Percentiles rank a stretch among this genome's conserved stretches.
Evolutionary conservation across 2,797 vertebrate genomes (phyloP).

Genomic region (Sebastes oblongus): DNA sequence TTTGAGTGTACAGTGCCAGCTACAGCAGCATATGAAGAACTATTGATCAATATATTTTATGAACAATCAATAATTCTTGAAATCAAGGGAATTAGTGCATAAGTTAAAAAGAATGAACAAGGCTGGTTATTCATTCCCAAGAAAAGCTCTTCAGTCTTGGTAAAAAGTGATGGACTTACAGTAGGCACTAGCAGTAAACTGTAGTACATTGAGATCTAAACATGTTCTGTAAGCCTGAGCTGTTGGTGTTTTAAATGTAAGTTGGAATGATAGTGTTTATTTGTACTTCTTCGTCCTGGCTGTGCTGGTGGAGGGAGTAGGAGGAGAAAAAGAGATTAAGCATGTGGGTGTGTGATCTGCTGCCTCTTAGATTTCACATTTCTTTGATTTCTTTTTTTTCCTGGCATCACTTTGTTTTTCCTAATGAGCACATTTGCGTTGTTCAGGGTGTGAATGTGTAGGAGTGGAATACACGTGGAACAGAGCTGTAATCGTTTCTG

Average conservation of each 20-base stretch:
- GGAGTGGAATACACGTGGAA: background rate
- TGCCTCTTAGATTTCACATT: conserved; percentile 18
- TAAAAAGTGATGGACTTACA: background rate
- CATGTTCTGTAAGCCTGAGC: background rate
- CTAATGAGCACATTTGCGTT: conserved; percentile 17
- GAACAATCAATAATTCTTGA: background rate
- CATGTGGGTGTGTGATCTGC: conserved; percentile 29
- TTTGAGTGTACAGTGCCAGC: background rate
- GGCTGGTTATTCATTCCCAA: background rate
- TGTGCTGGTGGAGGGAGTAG: conserved; percentile 8
- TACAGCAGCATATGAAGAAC: background rate
- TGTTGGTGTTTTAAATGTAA: background rate
- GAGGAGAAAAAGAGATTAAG: conserved; percentile 23
- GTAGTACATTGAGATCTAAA: background rate
- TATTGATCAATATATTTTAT: background rate
- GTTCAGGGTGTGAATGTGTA: conserved; percentile 7
- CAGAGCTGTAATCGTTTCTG: background rate
- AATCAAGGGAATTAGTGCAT: background rate
- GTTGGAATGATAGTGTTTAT: background rate
- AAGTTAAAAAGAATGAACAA: background rate
- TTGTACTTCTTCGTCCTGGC: background rate
- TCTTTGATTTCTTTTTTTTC: conserved; percentile 26
- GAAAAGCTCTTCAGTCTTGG: background rate
- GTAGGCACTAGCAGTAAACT: background rate
- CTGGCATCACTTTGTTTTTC: conserved; percentile 12